Evolutionary conservation across 2,797 vertebrate genomes (phyloP).

Genomic region (Molothrus aeneus): DNA sequence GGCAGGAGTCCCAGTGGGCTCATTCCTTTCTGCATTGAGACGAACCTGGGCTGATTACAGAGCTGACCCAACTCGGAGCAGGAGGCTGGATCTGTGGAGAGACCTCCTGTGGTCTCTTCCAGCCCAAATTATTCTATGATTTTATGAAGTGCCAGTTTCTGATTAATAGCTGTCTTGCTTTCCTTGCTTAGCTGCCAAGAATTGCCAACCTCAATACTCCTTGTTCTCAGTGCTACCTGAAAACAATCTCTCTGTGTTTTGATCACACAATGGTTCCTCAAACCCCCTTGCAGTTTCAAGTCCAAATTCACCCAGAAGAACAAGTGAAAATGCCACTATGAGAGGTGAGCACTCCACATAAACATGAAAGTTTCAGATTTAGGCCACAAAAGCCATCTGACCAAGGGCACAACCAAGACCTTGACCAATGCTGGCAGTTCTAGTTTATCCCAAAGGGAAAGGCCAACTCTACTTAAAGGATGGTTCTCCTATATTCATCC

Average conservation of each 20-base stretch:
- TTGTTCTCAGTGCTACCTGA: background rate
- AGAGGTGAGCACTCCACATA: background rate
- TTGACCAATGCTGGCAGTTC: background rate
- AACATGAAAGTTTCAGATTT: background rate
- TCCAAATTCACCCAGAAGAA: background rate
- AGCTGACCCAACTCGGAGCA: background rate
- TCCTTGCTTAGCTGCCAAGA: background rate
- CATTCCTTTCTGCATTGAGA: background rate
- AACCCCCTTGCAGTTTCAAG: background rate
- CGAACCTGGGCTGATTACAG: background rate
- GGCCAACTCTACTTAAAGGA: background rate
- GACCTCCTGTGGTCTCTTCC: background rate
- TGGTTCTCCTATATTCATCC: background rate
- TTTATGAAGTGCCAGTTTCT: background rate
- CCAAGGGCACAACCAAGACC: background rate
- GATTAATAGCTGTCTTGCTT: slow-evolving; percentile 6
- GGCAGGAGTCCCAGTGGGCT: background rate
- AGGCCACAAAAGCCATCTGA: background rate
- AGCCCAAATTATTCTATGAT: background rate
- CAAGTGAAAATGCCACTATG: background rate
- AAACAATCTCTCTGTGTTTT: background rate
- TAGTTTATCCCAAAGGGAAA: background rate
- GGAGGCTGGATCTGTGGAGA: background rate
- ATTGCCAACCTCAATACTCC: background rate
- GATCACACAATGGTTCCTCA: background rate